Base-by-base conservation (phyloP, 2,797 vertebrate genomes). In the Euphonia xanthogaster region DNA sequence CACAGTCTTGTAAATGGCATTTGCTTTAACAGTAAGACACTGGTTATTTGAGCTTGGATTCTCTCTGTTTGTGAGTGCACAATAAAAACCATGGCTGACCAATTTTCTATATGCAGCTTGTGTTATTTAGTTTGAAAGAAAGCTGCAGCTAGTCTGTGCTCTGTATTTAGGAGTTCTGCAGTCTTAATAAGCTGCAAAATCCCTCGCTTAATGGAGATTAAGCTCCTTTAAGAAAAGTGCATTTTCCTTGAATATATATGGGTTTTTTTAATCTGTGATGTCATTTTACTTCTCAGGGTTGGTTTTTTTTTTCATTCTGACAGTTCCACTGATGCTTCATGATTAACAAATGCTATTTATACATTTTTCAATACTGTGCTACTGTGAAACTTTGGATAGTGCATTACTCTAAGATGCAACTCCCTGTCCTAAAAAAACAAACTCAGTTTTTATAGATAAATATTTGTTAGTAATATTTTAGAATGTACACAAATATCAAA, bases 241-340 rank as follows among this genome's bases (percentile, higher is more conserved):
- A 11, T 75, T 91, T 88, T 84, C 28, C 77, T 90, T 88, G 23
- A 42, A 47, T 85, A 77, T 39, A 35, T 50, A 30, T 79, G 51
- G 75, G 48, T 73, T 94, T 94, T n/a, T n/a, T 96, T 93, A 68
- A 81, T 91, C 57, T 89, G 92, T 91, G 55, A 73, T 79, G 73
- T 87, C 65, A 54, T 47, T 28, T 91, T 77, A 45, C 48, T 76
- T 94, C 67, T 33, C 67, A 71, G 67, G 39, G 14, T 57, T n/a
- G 18, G 2, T 28, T 42, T 27, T 39, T 72, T 77, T 76, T 24
- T 62, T 35, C 22, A 16, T 63, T 78, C 58, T 92, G 60, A 81
- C 72, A 83, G 57, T 37, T 37, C 55, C 53, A 71, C 53, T 12
- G 10, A 58, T 79, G 80, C 87, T 90, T 93, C 45, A 21, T 92